Evolutionary conservation across 1,140 invertebrate species (phyloP).

Genomic region (Mercenaria mercenaria): DNA sequence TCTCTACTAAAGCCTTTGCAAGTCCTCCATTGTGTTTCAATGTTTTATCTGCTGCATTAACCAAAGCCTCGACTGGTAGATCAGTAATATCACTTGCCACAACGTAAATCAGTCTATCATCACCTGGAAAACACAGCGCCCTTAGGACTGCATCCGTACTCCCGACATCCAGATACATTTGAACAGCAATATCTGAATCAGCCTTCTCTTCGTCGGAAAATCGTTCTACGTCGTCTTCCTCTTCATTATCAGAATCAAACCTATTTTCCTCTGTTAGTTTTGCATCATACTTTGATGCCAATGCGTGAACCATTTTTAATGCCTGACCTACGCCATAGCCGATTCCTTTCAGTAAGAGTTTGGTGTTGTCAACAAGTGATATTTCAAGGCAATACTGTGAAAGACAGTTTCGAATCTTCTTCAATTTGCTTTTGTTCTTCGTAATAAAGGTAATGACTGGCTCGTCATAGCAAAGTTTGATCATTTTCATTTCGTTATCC

Average conservation of each 20-base stretch:
- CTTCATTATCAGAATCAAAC: conserved; percentile 23
- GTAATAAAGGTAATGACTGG: background rate
- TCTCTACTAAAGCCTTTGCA: conserved; percentile 32
- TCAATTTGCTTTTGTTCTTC: background rate
- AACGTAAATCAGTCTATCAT: conserved; percentile 17
- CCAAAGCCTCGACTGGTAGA: background rate
- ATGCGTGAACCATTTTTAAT: background rate
- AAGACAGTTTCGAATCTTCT: background rate
- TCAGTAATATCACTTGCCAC: conserved; percentile 29
- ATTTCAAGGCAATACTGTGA: background rate
- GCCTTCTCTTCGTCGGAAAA: background rate
- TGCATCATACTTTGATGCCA: background rate
- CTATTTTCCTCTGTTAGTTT: background rate
- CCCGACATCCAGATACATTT: background rate
- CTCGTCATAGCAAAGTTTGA: background rate
- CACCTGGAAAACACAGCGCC: conserved; percentile 18
- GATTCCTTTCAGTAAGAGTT: background rate
- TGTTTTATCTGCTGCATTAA: conserved; percentile 26
- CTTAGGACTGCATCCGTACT: background rate
- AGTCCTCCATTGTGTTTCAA: conserved; percentile 45
- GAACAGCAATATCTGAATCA: background rate
- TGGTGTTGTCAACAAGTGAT: background rate
- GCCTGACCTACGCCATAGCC: background rate
- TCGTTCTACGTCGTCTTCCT: background rate
- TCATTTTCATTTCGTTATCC: background rate